These are phyloP conservation scores for Butorides virescens DNA, from an alignment of 2,113 vertebrate genomes.

Conservation along the genomic window DNA sequence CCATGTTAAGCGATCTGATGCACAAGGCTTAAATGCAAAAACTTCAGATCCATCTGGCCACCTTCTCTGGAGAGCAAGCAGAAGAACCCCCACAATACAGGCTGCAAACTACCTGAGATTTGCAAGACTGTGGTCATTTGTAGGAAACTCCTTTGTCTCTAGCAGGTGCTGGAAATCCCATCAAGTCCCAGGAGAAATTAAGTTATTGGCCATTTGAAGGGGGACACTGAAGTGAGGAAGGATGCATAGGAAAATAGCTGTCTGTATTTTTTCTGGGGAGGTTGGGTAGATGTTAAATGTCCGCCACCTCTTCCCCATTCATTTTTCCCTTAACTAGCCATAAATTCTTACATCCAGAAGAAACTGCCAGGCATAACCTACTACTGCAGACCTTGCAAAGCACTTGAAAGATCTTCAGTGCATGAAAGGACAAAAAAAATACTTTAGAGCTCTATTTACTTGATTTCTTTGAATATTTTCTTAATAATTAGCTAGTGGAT, in stretches of 20 bases:
- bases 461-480: background rate
- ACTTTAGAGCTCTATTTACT: background rate
- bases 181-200: background rate
- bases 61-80: background rate
- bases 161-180: background rate
- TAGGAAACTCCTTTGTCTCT: background rate
- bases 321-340: background rate
- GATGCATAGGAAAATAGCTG: background rate
- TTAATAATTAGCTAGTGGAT: background rate
- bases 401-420: background rate
- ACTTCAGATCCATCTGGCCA: background rate
- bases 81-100: background rate
- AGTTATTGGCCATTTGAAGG: background rate
- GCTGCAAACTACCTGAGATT: background rate
- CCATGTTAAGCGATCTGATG: background rate
- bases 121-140: background rate
- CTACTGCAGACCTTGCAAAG: background rate
- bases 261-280: background rate
- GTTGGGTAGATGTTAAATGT: background rate
- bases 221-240: background rate
- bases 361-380: background rate
- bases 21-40: background rate
- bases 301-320: background rate
- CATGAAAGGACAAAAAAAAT: background rate
- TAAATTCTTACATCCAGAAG: background rate